These are phyloP conservation scores for Sebastes elongatus DNA, from an alignment of 2,797 vertebrate genomes.

Conservation along the genomic window DNA sequence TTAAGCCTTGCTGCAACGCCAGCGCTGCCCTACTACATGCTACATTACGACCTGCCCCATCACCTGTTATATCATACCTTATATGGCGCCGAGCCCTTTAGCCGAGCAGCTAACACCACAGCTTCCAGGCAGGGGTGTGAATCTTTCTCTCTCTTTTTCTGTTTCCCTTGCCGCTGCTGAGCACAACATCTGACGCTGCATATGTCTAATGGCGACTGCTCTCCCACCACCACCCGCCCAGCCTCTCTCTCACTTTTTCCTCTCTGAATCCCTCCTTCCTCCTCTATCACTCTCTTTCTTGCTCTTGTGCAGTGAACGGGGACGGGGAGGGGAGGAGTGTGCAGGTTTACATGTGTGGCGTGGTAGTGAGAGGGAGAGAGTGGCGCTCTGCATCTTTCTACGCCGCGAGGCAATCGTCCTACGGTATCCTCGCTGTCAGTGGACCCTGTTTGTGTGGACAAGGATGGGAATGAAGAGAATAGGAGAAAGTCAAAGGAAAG, in stretches of 20 bases:
- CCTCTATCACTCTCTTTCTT: constrained; percentile 62
- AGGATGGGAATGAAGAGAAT: not conserved
- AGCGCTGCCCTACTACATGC: not conserved
- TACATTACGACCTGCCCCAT: constrained; percentile 39
- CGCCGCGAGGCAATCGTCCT: not conserved
- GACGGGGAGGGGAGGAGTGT: constrained; percentile 57
- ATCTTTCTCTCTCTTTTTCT: constrained; percentile 26
- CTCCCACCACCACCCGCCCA: constrained; percentile 49
- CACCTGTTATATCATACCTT: constrained; percentile 67
- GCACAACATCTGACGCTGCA: constrained; percentile 69
- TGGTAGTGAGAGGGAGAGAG: not conserved
- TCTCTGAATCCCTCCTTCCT: constrained; percentile 66
- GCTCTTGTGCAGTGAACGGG: constrained; percentile 53
- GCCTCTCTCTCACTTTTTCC: constrained; percentile 53
- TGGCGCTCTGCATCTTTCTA: constrained; percentile 37
- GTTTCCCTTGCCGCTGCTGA: constrained; percentile 41
- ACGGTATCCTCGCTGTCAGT: not conserved
- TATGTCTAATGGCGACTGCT: constrained; percentile 69
- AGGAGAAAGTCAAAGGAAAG: not conserved
- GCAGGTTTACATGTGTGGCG: constrained; percentile 60
- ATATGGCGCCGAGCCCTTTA: constrained; percentile 29
- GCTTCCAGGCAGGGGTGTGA: constrained; percentile 41
- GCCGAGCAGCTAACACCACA: constrained; percentile 39
- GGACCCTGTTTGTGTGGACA: not conserved
- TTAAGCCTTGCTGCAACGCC: constrained; percentile 23